phyloP scores from a whole-genome alignment of 2,888 invertebrate genomes.

The Thelaira solivaga region DNA sequence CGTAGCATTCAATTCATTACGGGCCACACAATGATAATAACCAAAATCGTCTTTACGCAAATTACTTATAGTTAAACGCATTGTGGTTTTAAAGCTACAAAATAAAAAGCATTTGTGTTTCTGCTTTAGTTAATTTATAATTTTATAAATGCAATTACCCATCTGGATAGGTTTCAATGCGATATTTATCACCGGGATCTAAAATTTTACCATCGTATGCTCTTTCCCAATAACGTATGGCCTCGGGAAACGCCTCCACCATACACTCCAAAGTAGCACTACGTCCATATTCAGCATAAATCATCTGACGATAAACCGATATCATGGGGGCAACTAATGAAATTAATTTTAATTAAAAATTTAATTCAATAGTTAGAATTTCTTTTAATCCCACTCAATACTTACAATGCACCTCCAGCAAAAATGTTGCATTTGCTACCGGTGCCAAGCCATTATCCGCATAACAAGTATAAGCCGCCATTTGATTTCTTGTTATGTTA shows the following conservation, averaged over 20 bases:
- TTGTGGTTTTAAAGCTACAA: slow-evolving; percentile 81
- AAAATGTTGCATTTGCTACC: slow-evolving; percentile 86
- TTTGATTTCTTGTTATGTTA: slow-evolving; percentile 83
- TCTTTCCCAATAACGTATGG: slow-evolving; percentile 90
- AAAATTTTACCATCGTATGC: slow-evolving; percentile 84
- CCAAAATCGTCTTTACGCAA: slow-evolving; percentile 84
- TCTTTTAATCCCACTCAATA: slow-evolving; percentile 67
- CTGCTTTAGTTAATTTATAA: not conserved
- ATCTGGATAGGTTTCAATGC: slow-evolving; percentile 79
- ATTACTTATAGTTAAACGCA: slow-evolving; percentile 86
- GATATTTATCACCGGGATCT: slow-evolving; percentile 82
- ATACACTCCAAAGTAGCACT: slow-evolving; percentile 88
- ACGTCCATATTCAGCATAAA: slow-evolving; percentile 84
- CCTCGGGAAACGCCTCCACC: slow-evolving; percentile 92
- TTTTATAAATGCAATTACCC: slow-evolving; percentile 69
- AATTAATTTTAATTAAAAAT: too few species aligned
- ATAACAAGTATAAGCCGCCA: slow-evolving; percentile 85
- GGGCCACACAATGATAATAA: slow-evolving; percentile 89
- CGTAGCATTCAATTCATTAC: slow-evolving; percentile 89
- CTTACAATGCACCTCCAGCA: slow-evolving; percentile 94
- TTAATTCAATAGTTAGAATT: too few species aligned
- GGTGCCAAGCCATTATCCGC: slow-evolving; percentile 93
- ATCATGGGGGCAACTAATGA: slow-evolving; percentile 94
- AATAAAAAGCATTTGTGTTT: not conserved
- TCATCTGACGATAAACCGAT: slow-evolving; percentile 85